Evolutionary conservation across 2,797 vertebrate genomes (phyloP).

Genomic region (Synanceia verrucosa): DNA sequence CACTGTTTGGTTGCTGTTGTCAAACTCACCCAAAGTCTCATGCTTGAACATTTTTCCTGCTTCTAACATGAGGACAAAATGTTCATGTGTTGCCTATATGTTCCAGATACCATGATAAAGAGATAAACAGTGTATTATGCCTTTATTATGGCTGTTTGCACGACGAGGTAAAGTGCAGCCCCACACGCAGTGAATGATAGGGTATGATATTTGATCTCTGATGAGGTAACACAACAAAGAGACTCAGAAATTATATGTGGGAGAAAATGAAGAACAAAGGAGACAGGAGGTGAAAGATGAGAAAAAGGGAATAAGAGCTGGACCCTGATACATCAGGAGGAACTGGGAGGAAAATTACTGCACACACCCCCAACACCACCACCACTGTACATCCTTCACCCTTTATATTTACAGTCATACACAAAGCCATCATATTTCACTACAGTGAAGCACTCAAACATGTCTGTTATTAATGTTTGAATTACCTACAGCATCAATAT

Average conservation of each 20-base stretch:
- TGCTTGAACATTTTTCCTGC: too few species aligned
- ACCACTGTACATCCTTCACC: background rate
- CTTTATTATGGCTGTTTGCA: too few species aligned
- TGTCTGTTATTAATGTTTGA: background rate
- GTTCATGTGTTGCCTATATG: too few species aligned
- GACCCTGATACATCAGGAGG: conserved; percentile 9
- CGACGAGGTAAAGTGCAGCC: background rate
- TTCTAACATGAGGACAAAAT: too few species aligned
- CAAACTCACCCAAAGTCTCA: too few species aligned
- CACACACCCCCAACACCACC: background rate
- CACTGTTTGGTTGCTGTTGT: too few species aligned
- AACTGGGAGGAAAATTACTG: conserved; percentile 19
- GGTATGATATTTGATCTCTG: background rate
- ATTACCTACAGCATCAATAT: background rate
- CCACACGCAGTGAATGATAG: background rate
- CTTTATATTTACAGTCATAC: background rate
- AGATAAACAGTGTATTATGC: too few species aligned
- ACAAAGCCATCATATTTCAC: background rate
- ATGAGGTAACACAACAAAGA: background rate
- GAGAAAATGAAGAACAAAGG: conserved; percentile 8
- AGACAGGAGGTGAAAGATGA: conserved; percentile 18
- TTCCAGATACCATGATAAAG: too few species aligned
- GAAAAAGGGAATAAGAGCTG: background rate
- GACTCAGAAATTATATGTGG: background rate
- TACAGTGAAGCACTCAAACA: background rate